A percentile compares a stretch with the other conserved stretches of the same genome.
Evolutionary conservation across 2,888 invertebrate genomes (phyloP).

Genomic region (Macrosiphum euphorbiae): DNA sequence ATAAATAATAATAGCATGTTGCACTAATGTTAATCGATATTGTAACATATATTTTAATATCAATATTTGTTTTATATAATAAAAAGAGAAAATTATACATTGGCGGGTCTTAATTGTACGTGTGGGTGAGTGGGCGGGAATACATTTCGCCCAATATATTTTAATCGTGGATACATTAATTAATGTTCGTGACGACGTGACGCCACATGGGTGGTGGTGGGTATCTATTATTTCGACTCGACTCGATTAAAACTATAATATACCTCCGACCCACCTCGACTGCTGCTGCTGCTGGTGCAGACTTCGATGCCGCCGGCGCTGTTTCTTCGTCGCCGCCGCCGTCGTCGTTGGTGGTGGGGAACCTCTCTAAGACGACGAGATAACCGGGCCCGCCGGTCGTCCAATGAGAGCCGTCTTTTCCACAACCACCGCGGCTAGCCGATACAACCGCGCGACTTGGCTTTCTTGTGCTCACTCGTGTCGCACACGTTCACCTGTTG

Average conservation of each 20-base stretch:
- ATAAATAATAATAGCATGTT: not conserved
- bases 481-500: conserved; percentile 52
- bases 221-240: not conserved
- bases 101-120: not conserved
- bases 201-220: not conserved
- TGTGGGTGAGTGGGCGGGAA: not conserved
- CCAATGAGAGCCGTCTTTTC: conserved; percentile 23
- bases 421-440: not conserved
- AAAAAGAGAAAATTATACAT: not conserved
- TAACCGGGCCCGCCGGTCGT: conserved; percentile 11
- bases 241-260: not conserved
- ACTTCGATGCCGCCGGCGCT: not conserved
- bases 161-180: not conserved
- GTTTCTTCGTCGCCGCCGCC: not conserved
- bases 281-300: not conserved
- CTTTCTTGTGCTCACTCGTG: conserved; percentile 46
- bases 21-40: not conserved
- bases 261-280: not conserved
- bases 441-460: not conserved
- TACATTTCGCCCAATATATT: not conserved
- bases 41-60: not conserved
- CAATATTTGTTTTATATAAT: not conserved
- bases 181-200: not conserved
- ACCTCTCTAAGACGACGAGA: not conserved
- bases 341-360: not conserved